These are phyloP conservation scores for Asteroscopus sphinx DNA, from an alignment of 2,888 invertebrate genomes.

Conservation along the genomic window DNA sequence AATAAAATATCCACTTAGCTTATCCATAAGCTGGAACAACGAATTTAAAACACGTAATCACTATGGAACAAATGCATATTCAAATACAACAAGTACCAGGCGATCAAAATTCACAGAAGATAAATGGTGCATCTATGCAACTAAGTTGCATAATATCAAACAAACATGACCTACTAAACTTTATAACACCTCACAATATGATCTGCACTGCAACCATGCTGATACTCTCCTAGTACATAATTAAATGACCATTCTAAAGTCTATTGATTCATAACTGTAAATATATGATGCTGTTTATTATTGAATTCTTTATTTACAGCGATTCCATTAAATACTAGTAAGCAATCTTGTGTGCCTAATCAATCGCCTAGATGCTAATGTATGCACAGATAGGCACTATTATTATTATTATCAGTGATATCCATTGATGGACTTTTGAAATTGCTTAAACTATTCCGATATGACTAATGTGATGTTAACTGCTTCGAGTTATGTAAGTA, in stretches of 20 bases:
- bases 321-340: constrained; percentile 8
- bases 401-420: constrained; percentile 3
- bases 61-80: constrained; percentile 11
- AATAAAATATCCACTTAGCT: not conserved
- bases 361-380: constrained; percentile 10
- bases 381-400: no score
- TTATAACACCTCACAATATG: constrained; percentile 4
- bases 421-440: constrained; percentile 7
- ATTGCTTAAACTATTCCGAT: not conserved
- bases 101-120: constrained; percentile 26
- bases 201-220: not conserved
- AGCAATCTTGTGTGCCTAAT: not conserved
- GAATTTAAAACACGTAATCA: constrained; percentile 3
- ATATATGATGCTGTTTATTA: constrained; percentile 1
- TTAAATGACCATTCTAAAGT: constrained; percentile 1
- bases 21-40: not conserved
- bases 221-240: constrained; percentile 17
- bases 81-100: constrained; percentile 39
- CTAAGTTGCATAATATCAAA: constrained; percentile 25
- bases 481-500: no score
- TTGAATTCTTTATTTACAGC: constrained; percentile 5
- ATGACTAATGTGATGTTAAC: constrained; percentile 3
- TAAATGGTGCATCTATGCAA: constrained; percentile 31
- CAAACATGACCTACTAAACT: constrained; percentile 6
- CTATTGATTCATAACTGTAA: constrained; percentile 6